These are phyloP conservation scores for Myxocyprinus asiaticus DNA, from an alignment of 2,113 vertebrate genomes.

Conservation along the genomic window DNA sequence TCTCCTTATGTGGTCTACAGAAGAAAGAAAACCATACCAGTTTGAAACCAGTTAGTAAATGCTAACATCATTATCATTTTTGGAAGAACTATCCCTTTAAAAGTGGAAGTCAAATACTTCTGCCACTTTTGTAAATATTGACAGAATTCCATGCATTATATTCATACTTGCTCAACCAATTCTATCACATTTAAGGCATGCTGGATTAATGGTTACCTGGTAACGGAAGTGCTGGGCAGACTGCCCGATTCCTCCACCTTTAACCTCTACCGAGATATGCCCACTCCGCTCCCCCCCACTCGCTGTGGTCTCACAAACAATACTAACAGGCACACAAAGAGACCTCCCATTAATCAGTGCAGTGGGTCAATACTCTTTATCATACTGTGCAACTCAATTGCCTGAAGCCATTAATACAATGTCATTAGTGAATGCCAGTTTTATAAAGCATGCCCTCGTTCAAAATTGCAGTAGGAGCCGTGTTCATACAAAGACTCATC, in stretches of 20 bases:
- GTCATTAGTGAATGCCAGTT: neutral
- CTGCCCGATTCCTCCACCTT: constrained; percentile 81
- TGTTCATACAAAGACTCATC: neutral
- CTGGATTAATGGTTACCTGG: constrained; percentile 76
- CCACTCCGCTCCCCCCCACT: constrained; percentile 80
- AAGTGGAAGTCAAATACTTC: neutral
- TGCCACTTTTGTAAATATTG: neutral
- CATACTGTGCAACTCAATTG: neutral
- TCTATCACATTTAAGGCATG: neutral
- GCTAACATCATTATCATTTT: neutral
- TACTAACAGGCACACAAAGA: constrained; percentile 63
- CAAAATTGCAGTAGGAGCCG: neutral
- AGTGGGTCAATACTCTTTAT: constrained; percentile 3
- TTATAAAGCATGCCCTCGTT: neutral
- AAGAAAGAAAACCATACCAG: too few relatives aligned
- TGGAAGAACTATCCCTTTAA: neutral
- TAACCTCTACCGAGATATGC: constrained; percentile 81
- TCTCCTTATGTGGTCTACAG: too few relatives aligned
- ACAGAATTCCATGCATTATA: neutral
- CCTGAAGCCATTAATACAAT: constrained; percentile 9
- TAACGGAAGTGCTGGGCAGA: constrained; percentile 85
- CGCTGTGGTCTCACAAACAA: constrained; percentile 83
- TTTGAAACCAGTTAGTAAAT: neutral
- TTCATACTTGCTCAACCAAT: neutral
- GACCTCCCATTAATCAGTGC: constrained; percentile 12